These are phyloP conservation scores for Myiozetetes cayanensis DNA, from an alignment of 2,113 vertebrate genomes.

Conservation along the genomic window DNA sequence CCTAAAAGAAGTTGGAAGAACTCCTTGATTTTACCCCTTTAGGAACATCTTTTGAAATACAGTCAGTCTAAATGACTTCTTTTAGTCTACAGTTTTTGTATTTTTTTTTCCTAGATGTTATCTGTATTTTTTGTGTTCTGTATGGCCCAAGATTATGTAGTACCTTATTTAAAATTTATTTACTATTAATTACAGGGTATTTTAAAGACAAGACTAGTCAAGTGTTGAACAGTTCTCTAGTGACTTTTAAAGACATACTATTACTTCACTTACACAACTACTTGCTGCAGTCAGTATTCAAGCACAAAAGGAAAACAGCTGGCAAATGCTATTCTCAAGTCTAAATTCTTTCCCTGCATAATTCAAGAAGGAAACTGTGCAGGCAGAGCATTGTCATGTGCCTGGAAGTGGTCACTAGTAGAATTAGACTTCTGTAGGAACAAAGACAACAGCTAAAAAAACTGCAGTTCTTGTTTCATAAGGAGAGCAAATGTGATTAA, in stretches of 20 bases:
- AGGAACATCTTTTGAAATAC: not conserved
- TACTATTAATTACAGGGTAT: not conserved
- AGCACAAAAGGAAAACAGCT: not conserved
- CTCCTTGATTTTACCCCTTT: not conserved
- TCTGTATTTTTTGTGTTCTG: not conserved
- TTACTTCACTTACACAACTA: not conserved
- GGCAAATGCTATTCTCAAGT: not conserved
- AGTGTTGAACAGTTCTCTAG: not conserved
- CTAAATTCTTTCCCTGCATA: not conserved
- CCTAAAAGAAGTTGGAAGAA: not conserved
- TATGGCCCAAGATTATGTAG: not conserved
- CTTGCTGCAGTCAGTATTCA: not conserved
- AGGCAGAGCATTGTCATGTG: not conserved
- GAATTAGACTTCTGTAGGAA: not conserved
- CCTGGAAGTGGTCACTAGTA: not conserved
- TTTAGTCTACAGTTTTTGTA: not conserved
- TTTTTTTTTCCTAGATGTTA: not conserved
- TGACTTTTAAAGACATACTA: not conserved
- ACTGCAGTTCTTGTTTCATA: not conserved
- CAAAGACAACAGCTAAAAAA: not conserved
- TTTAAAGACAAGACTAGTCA: not conserved
- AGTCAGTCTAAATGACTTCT: fast-evolving
- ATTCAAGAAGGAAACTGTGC: not conserved
- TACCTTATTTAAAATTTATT: not conserved
- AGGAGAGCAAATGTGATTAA: not conserved